Evolutionary conservation across 2,888 invertebrate species (phyloP).

Genomic region (Melanotus villosus): DNA sequence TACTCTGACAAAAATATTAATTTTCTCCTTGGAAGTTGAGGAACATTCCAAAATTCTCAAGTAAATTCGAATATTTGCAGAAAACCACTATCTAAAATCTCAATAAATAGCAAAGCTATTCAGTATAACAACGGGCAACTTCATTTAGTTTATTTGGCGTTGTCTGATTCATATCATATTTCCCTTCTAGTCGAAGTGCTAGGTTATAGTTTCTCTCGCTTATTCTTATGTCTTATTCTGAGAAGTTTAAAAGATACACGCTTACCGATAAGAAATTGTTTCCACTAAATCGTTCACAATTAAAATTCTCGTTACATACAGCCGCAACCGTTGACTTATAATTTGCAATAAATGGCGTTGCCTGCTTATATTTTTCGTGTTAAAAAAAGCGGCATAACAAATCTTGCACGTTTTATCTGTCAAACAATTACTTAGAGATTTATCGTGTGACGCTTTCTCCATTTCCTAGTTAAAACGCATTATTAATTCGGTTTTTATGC

Average conservation of each 20-base stretch:
- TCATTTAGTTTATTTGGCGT: not conserved
- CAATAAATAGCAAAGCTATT: no score
- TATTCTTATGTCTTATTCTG: not conserved
- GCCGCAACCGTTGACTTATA: no score
- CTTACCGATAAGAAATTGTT: not conserved
- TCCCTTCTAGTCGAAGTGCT: not conserved
- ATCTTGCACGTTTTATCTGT: slow-evolving; percentile 9
- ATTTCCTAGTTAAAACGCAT: slow-evolving; percentile 8
- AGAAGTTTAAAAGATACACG: slow-evolving; percentile 2
- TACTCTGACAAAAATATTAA: no score
- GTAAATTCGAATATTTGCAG: no score
- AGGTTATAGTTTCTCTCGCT: not conserved
- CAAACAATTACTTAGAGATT: slow-evolving; percentile 7
- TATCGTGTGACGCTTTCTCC: slow-evolving; percentile 15
- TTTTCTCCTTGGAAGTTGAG: no score
- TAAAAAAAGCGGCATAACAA: not conserved
- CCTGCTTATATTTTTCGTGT: no score
- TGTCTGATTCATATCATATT: slow-evolving; percentile 2
- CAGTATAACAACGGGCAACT: not conserved
- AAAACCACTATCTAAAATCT: no score
- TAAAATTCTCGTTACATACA: not conserved
- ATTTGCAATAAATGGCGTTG: no score
- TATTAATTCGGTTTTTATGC: slow-evolving; percentile 13
- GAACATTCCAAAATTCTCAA: no score
- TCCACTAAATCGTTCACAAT: slow-evolving; percentile 1